A percentile compares a stretch with the other conserved stretches of the same genome.
phyloP scores from a whole-genome alignment of 1,140 invertebrate species.

The Atta cephalotes region DNA sequence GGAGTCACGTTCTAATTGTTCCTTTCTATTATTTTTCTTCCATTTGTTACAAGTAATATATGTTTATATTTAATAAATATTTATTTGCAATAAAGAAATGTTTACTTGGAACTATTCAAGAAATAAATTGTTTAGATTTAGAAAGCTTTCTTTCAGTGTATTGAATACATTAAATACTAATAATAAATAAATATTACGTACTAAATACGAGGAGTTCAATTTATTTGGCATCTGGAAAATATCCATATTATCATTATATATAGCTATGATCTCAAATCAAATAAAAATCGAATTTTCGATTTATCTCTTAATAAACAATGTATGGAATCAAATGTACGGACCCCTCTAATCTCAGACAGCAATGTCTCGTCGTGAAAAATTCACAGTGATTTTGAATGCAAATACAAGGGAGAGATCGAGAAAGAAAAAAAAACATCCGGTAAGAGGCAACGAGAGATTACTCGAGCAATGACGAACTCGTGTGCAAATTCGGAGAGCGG shows the following conservation, averaged over 20 bases:
- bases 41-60: too few species aligned
- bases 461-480: conserved; percentile 62
- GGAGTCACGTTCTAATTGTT: too few species aligned
- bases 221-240: not conserved
- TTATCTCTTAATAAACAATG: conserved; percentile 19
- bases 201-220: not conserved
- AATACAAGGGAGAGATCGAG: conserved; percentile 13
- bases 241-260: not conserved
- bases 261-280: not conserved
- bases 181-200: not conserved
- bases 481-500: conserved; percentile 2
- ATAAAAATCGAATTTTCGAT: conserved; percentile 28
- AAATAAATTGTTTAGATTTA: too few species aligned
- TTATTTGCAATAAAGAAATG: too few species aligned
- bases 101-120: too few species aligned
- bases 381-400: conserved; percentile 52
- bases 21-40: too few species aligned
- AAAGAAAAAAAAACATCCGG: conserved; percentile 45
- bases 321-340: not conserved
- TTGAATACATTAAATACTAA: not conserved
- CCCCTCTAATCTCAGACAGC: conserved; percentile 9
- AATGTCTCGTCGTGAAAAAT: conserved; percentile 22
- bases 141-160: too few species aligned
- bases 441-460: conserved; percentile 56
- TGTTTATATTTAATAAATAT: too few species aligned